Evolutionary conservation across 2,797 vertebrate species (phyloP).

Genomic region (Lacerta bilineata): DNA sequence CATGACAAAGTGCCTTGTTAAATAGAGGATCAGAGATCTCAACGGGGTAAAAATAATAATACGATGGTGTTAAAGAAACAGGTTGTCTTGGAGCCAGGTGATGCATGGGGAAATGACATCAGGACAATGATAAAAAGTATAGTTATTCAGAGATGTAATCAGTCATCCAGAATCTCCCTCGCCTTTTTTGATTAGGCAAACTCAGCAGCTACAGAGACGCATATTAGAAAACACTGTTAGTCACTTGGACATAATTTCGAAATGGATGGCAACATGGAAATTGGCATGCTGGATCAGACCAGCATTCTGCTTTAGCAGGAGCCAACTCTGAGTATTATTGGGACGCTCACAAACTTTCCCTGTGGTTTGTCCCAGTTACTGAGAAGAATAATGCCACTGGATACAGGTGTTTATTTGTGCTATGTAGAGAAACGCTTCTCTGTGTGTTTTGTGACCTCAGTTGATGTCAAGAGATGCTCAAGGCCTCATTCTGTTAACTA

Average conservation of each 20-base stretch:
- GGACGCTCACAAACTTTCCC: not conserved
- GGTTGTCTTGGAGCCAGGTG: constrained; percentile 41
- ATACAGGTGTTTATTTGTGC: not conserved
- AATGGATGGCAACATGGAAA: not conserved
- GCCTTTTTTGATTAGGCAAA: constrained; percentile 57
- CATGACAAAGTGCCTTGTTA: not conserved
- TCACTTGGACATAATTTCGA: constrained; percentile 15
- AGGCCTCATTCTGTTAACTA: no score
- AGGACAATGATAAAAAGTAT: constrained; percentile 2
- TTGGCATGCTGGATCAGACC: not conserved
- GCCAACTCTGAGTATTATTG: not conserved
- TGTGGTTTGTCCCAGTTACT: not conserved
- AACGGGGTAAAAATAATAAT: constrained; percentile 45
- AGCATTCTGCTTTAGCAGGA: not conserved
- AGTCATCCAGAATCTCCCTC: constrained; percentile 39
- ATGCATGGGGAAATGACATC: not conserved
- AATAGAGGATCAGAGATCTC: constrained; percentile 37
- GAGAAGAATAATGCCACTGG: not conserved
- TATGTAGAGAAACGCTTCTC: no score
- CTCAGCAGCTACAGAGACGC: constrained; percentile 46
- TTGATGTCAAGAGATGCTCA: no score
- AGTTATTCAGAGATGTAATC: constrained; percentile 39
- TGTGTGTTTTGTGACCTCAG: no score
- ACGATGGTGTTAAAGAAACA: constrained; percentile 35
- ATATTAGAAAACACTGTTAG: constrained; percentile 53